Base-by-base conservation (phyloP, 2,113 vertebrate species). In the Bubo bubo region DNA sequence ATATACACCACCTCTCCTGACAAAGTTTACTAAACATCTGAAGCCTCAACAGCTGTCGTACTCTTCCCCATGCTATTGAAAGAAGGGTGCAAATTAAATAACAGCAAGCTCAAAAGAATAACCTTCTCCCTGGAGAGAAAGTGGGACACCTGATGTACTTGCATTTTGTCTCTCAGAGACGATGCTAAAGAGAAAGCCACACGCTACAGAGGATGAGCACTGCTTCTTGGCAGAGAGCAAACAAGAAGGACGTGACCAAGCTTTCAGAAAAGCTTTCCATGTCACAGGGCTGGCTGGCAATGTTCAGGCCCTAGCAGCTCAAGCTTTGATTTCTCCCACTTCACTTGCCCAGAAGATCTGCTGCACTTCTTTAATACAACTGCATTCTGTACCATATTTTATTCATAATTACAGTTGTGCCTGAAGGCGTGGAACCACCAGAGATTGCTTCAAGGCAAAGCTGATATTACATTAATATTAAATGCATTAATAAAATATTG, bases 121-220 rank as follows among this genome's bases (percentile, higher is more conserved):
- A 30, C 30, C 32, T 26, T 49, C 13, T 32, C 35, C 55, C 35
- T 39, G 17, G 5, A 43, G 50, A 76, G 74, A n/a, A 45, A 37
- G 50, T 0, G 12, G 32, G 47, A n/a, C 11, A 8, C 37, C 41
- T 45, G 32, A n/a, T 10, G 20, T 11, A 27, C 14, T 45, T 8
- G 14, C 8, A 7, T 35, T 64, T 43, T 70, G 22, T 50, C 45
- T 64, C 59, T 37, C 2, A 2, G 35, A 20, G 41, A 30, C 2
- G 26, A 77, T 5, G 18, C 37, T 16, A 37, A 56, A 26, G 37
- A 62, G 32, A 74, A 80, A 86, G 10, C 12, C 35, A 9, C 9
- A 6, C 6, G 3, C 12, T 4, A 3, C 26, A 34, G 68, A 76
- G 45, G 34, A 37, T 0, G 3, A 63, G 30, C 4, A 2, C 0